These are phyloP conservation scores for Spicauda simplicius DNA, from an alignment of 2,888 invertebrate species.

Conservation along the genomic window DNA sequence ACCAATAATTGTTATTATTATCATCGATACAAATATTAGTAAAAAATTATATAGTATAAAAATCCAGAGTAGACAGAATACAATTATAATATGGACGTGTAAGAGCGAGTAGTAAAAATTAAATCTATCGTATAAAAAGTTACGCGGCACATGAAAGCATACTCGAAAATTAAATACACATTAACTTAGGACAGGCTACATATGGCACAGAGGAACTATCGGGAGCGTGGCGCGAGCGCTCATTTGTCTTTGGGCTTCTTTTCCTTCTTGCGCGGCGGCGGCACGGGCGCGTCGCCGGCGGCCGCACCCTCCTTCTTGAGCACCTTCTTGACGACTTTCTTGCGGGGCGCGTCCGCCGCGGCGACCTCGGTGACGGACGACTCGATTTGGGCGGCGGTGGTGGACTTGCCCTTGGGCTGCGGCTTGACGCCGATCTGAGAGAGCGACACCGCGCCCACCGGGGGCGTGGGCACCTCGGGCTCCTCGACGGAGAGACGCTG, in stretches of 20 bases:
- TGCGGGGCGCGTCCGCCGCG: conserved; percentile 64
- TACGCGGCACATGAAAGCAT: conserved; percentile 77
- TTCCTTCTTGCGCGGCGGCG: conserved; percentile 83
- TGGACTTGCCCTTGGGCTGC: conserved; percentile 66
- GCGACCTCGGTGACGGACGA: conserved; percentile 60
- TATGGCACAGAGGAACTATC: conserved; percentile 81
- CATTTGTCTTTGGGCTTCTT: conserved; percentile 83
- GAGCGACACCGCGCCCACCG: conserved; percentile 80
- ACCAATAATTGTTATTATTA: conserved; percentile 47
- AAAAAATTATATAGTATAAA: conserved; percentile 57
- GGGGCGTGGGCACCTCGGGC: conserved; percentile 77
- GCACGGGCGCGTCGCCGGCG: conserved; percentile 73
- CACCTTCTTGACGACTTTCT: conserved; percentile 78
- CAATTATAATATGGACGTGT: conserved; percentile 56
- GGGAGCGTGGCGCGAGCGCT: conserved; percentile 63
- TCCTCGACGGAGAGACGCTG: conserved; percentile 64
- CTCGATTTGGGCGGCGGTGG: conserved; percentile 71
- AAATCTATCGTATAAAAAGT: conserved; percentile 65
- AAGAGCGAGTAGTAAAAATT: conserved; percentile 58
- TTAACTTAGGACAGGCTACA: conserved; percentile 68
- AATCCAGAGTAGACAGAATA: conserved; percentile 60
- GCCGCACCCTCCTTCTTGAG: conserved; percentile 74
- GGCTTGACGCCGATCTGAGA: conserved; percentile 78
- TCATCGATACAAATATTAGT: conserved; percentile 55
- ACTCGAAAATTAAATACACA: conserved; percentile 69